These are phyloP conservation scores for Leptinotarsa juncta DNA, from an alignment of 2,888 invertebrate species.

Conservation along the genomic window DNA sequence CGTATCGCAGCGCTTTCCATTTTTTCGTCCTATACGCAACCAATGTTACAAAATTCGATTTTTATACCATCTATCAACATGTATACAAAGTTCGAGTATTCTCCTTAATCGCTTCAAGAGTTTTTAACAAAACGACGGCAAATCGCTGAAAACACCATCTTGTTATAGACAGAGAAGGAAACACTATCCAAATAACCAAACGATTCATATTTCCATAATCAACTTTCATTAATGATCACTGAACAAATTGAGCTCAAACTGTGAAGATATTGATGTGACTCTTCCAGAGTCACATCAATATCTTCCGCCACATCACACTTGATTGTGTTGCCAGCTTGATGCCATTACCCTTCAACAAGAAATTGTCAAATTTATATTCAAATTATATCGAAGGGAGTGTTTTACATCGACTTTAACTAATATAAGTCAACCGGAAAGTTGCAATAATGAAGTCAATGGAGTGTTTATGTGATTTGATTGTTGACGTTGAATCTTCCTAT, in stretches of 20 bases:
- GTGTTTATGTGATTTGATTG: conserved; percentile 34
- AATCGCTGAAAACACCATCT: no score
- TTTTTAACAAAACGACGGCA: no score
- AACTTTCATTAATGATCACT: conserved; percentile 46
- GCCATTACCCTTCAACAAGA: conserved; percentile 51
- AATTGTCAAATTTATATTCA: conserved; percentile 53
- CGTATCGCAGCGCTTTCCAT: no score
- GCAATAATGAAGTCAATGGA: conserved; percentile 38
- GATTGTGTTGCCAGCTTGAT: conserved; percentile 48
- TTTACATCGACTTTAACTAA: conserved; percentile 39
- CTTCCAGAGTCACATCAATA: conserved; percentile 52
- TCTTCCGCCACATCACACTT: conserved; percentile 52
- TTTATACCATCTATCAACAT: no score
- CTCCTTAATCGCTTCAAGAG: no score
- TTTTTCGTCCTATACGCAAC: no score
- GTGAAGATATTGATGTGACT: conserved; percentile 26
- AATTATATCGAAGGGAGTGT: conserved; percentile 42
- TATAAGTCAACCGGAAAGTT: conserved; percentile 42
- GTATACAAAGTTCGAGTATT: no score
- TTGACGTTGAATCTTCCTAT: background rate
- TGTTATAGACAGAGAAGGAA: background rate
- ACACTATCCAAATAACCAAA: conserved; percentile 26
- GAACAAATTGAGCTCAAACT: conserved; percentile 54
- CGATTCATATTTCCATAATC: conserved; percentile 58
- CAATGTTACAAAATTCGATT: no score